A percentile compares a stretch with the other conserved stretches of the same genome.
phyloP scores from a whole-genome alignment of 30 jellyfish, hydroid and myxozoan genomes.

The Hydra vulgaris region DNA sequence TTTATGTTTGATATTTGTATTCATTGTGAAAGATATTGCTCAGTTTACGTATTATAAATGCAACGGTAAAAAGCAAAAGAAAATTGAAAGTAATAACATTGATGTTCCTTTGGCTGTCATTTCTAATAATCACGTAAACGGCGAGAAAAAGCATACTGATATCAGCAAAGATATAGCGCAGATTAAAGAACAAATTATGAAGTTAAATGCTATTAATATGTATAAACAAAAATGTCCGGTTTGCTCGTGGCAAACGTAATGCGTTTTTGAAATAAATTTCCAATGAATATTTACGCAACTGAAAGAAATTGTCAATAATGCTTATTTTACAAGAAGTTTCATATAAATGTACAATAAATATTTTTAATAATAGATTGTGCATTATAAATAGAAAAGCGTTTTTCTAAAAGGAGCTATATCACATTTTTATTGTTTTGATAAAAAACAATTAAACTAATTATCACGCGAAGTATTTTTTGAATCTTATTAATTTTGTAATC shows the following conservation, averaged over 20 bases:
- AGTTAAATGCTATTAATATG: slow-evolving; percentile 14
- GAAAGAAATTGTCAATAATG: no score
- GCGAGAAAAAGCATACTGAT: neutral
- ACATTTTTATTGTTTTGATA: no score
- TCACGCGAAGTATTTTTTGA: no score
- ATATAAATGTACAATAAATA: no score
- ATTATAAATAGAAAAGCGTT: no score
- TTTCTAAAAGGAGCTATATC: no score
- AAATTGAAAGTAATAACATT: neutral
- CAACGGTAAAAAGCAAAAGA: neutral
- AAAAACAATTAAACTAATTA: no score
- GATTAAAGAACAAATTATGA: slow-evolving; percentile 25
- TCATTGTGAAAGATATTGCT: neutral
- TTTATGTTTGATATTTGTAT: neutral
- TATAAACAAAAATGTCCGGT: slow-evolving; percentile 31
- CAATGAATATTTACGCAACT: no score
- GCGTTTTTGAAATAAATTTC: neutral
- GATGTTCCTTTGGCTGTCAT: neutral
- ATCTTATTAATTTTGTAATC: no score
- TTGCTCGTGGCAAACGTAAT: slow-evolving; percentile 29
- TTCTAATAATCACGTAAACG: neutral
- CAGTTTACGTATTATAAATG: neutral
- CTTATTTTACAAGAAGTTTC: no score
- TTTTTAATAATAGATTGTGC: no score
- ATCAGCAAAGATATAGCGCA: slow-evolving; percentile 8